Conservation (phyloP, 2,888 invertebrate genomes). For the Muschampia plurimacula region DNA sequence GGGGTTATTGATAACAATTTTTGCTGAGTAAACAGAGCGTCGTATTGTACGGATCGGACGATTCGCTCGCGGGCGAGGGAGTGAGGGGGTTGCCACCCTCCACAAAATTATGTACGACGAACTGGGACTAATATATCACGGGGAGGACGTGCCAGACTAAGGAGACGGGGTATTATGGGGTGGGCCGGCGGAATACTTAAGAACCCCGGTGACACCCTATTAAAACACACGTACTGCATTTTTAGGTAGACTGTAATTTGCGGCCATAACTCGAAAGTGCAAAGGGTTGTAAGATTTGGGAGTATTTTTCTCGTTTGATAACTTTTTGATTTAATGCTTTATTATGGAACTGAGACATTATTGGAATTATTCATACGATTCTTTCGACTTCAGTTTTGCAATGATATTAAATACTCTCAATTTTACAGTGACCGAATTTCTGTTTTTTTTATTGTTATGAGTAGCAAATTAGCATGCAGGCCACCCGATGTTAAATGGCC, state of each 20-base stretch:
- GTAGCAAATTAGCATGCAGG: too few species aligned
- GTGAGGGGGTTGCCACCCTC: conserved; percentile 71
- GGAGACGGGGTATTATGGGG: conserved; percentile 84
- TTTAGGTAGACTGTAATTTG: conserved; percentile 83
- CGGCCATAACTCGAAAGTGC: conserved; percentile 57
- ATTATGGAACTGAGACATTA: background rate
- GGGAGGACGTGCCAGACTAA: conserved; percentile 85
- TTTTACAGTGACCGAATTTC: too few species aligned
- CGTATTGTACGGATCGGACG: conserved; percentile 78
- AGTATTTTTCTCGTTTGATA: conserved; percentile 18
- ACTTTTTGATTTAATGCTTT: conserved; percentile 1
- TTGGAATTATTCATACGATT: background rate
- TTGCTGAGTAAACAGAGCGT: conserved; percentile 77
- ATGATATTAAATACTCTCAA: background rate
- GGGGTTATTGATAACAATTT: conserved; percentile 40
- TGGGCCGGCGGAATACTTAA: conserved; percentile 84
- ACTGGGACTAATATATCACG: conserved; percentile 86
- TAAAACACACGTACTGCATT: conserved; percentile 84
- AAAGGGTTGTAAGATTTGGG: conserved; percentile 32
- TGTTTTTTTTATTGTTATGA: too few species aligned
- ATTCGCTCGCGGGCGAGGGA: conserved; percentile 69
- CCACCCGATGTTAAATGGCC: too few species aligned
- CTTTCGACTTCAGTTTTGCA: background rate
- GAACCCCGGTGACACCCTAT: conserved; percentile 85
- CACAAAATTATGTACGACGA: conserved; percentile 86